phyloP scores from a whole-genome alignment of 2,888 invertebrate species.

The Papilio elwesi region DNA sequence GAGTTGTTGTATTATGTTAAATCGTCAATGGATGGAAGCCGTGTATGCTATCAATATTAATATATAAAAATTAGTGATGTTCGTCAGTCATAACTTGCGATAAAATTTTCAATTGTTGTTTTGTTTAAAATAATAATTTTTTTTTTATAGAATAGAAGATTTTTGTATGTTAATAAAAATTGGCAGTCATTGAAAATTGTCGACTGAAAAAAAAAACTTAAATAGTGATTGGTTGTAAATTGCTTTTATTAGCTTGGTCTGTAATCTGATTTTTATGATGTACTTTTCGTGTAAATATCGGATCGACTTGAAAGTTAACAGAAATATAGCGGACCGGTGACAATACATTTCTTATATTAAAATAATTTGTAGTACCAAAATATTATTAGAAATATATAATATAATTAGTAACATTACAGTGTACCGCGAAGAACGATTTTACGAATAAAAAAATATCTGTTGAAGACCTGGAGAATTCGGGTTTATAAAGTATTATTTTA shows the following conservation, averaged over 20 bases:
- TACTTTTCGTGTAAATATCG: neutral
- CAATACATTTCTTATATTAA: no score
- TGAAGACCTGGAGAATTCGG: neutral
- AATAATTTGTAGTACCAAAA: no score
- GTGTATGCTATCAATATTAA: slow-evolving; percentile 61
- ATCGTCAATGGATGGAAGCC: slow-evolving; percentile 44
- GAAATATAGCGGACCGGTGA: no score
- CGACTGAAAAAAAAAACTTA: neutral
- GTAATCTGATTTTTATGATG: neutral
- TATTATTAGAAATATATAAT: no score
- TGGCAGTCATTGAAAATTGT: neutral
- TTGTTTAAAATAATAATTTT: neutral
- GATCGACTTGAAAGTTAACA: no score
- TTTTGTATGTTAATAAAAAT: neutral
- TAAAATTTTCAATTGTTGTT: neutral
- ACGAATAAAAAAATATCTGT: neutral
- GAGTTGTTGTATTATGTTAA: slow-evolving; percentile 46
- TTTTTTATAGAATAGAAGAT: neutral
- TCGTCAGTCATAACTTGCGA: neutral
- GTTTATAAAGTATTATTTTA: neutral
- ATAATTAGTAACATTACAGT: no score
- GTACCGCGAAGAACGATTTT: neutral
- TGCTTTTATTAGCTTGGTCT: no score
- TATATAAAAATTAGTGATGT: slow-evolving; percentile 48
- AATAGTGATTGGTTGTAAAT: neutral